A percentile compares a stretch with the other conserved stretches of the same genome.
These are phyloP conservation scores for Tillus elongatus DNA, from an alignment of 2,888 invertebrate genomes.

Conservation along the genomic window DNA sequence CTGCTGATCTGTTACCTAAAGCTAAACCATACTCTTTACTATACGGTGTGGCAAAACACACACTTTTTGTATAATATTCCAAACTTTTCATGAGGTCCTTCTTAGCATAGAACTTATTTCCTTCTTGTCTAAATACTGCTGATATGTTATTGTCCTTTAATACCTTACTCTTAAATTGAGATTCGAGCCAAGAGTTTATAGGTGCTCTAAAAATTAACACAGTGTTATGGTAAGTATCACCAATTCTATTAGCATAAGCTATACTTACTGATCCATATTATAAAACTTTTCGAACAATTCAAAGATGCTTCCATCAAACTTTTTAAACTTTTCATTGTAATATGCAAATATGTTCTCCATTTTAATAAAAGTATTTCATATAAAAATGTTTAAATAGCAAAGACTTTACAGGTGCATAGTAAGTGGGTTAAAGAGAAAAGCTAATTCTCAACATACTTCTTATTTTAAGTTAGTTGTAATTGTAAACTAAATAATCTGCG, in stretches of 20 bases:
- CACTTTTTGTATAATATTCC: constrained; percentile 53
- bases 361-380: no score
- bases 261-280: constrained; percentile 29
- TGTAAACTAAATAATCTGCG: no score
- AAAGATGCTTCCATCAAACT: constrained; percentile 31
- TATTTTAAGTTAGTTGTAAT: no score
- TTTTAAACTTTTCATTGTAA: constrained; percentile 30
- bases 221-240: not conserved
- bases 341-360: constrained; percentile 32
- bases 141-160: constrained; percentile 35
- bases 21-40: constrained; percentile 53
- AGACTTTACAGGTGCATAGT: no score
- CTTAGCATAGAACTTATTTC: constrained; percentile 51
- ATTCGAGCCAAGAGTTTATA: constrained; percentile 35
- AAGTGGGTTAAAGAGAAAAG: no score
- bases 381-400: no score
- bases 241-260: not conserved
- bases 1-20: constrained; percentile 61
- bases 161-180: constrained; percentile 29
- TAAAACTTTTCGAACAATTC: constrained; percentile 31
- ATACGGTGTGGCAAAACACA: constrained; percentile 48
- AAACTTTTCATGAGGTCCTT: constrained; percentile 48
- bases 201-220: constrained; percentile 30
- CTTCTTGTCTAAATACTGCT: constrained; percentile 40
- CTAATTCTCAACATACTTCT: no score